Evolutionary conservation across 2,888 invertebrate genomes (phyloP), one percentile per base, ranked within the genome.

Genomic region (Pollenia griseotomentosa): DNA sequence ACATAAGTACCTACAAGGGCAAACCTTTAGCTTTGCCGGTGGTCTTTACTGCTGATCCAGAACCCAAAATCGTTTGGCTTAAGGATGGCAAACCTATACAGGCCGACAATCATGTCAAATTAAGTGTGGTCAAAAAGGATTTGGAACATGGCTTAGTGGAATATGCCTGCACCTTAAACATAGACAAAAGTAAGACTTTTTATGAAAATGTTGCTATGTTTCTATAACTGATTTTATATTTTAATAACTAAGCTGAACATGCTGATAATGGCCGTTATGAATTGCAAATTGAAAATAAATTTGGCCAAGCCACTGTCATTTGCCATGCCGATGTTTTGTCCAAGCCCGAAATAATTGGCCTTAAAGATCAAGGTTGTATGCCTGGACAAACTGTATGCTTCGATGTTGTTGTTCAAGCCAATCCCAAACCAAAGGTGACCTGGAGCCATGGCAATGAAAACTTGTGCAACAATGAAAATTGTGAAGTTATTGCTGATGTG

Each of bases 391-490:
- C 96, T 44, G 96, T 97, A 40, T 95, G 95, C 86, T 96, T 99
- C 92, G 95, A 96, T 89, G 97, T 97, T 51, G 95, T 96, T 59
- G 96, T 99, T 2, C 96, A 96, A 90, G 98, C 98, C 40, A 98
- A 98, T 93, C 99, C 99, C 0, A 95, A 96, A 88, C 98, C 99
- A 2, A 96, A 96, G 89, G 95, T 99, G 2, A 95, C 96, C 89
- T 99, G 98, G 98, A 93, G 92, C 0, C 90, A 92, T 10, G 93
- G 92, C 16, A 92, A 92, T 83, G 93, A 93, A 83, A 93, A 94
- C 84, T 90, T 94, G 2, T 92, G 92, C 88, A 93, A 93, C 79
- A 92, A 93, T 59, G 94, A 94, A 71, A 93, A 92, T 88, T 93
- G 93, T 66, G 94, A 94, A 86, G 93, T 94, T 12, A 93, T 94